Conservation (phyloP, 1,140 invertebrate genomes). For the Caenorhabditis remanei region DNA sequence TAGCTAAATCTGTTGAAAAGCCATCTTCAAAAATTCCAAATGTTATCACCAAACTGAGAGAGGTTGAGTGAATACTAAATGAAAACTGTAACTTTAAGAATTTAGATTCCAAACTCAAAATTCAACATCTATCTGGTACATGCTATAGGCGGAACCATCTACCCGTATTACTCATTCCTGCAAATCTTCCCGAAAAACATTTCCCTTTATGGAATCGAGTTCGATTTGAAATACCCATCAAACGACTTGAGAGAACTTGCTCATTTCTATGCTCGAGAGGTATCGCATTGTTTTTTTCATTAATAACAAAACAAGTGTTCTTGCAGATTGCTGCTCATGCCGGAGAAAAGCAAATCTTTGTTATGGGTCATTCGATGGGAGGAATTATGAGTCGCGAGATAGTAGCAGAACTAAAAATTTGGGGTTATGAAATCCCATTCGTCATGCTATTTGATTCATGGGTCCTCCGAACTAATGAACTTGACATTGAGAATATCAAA, state of each 20-base stretch:
- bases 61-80: neutral
- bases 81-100: neutral
- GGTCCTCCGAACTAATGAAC: constrained; percentile 59
- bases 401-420: constrained; percentile 62
- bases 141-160: constrained; percentile 72
- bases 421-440: constrained; percentile 57
- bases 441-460: constrained; percentile 66
- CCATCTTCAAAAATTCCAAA: neutral
- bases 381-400: constrained; percentile 69
- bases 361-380: constrained; percentile 72
- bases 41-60: constrained; percentile 55
- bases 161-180: constrained; percentile 69
- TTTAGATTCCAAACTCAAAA: constrained; percentile 50
- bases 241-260: constrained; percentile 68
- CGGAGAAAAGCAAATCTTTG: constrained; percentile 45
- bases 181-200: constrained; percentile 64
- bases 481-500: constrained; percentile 61
- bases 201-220: constrained; percentile 71
- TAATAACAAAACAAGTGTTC: neutral
- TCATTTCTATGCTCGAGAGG: constrained; percentile 70
- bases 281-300: neutral
- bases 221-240: constrained; percentile 55
- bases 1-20: neutral
- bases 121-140: constrained; percentile 70
- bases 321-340: constrained; percentile 62